Evolutionary conservation across 2,113 vertebrate species (phyloP), one percentile per base, ranked within the genome.

Genomic region (Saimiri boliviensis): DNA sequence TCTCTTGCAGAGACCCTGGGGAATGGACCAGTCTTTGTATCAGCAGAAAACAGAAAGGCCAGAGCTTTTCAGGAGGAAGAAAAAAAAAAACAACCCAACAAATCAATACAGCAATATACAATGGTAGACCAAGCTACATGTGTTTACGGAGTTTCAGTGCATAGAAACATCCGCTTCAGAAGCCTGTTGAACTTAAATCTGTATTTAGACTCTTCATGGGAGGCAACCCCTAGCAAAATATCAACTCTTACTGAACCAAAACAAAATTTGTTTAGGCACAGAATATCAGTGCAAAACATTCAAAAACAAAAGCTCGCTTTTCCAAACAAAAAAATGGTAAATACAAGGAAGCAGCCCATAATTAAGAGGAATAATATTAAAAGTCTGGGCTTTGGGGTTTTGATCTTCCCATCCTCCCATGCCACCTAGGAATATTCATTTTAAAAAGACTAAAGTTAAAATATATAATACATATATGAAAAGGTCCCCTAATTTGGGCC

Each of bases 21-120:
- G 47, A 81, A 96, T 66, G 81, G 87, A 83, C 52, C 47, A 49
- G 92, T 37, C 93, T 97, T 80, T 49, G 30, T 87, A 68, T 79
- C 87, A 49, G 70, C 52, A 23, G 1, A 74, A 47, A 76, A 93
- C 84, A 77, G 47, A 54, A 37, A 92, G 35, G 76, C 71, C 20
- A 23, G 52, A 84, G 91, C 20, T 86, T 93, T 92, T 73, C 71
- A 47, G 54, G 56, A 45, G 47, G n/a, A 63, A 37, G 37, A 35
- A 32, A 54, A 49, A 56, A 56, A 76, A 76, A 12, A 82, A 30
- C 12, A 63, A 63, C 60, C 11, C 60, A 63, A 63, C 27, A 74
- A 86, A 94, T 79, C 95, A 93, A 95, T 92, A 94, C 32, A 45
- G 54, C 5, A 5, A 85, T 74, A 95, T 27, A 96, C 58, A 70